These are phyloP conservation scores for Thalpophila matura DNA, from an alignment of 2,888 invertebrate species.

Conservation along the genomic window DNA sequence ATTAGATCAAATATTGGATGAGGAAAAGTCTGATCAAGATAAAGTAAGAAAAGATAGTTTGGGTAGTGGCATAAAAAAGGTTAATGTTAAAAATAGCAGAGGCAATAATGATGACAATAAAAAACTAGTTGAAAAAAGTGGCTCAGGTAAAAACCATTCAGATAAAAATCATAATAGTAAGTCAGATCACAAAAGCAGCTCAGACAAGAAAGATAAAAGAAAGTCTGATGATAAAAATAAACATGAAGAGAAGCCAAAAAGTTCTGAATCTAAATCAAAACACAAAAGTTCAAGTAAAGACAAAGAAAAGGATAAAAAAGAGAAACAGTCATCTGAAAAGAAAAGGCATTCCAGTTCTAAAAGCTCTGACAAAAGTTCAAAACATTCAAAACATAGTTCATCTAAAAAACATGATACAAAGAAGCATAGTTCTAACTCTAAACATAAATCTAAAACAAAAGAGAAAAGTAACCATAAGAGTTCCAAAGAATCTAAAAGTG, in stretches of 20 bases:
- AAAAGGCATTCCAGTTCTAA: conserved; percentile 71
- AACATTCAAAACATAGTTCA: conserved; percentile 67
- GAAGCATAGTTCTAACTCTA: conserved; percentile 67
- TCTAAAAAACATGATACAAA: conserved; percentile 70
- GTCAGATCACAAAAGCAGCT: conserved; percentile 68
- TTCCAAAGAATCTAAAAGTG: conserved; percentile 73
- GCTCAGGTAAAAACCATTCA: conserved; percentile 58
- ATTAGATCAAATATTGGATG: conserved; percentile 87
- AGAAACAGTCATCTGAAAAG: conserved; percentile 69
- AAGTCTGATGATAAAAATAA: conserved; percentile 69
- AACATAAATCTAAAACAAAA: conserved; percentile 67
- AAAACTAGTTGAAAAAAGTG: conserved; percentile 45
- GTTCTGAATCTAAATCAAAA: conserved; percentile 74
- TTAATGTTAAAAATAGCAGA: conserved; percentile 50
- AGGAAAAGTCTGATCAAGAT: conserved; percentile 76
- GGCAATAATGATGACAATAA: conserved; percentile 64
- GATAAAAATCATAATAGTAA: conserved; percentile 66
- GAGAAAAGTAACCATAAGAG: conserved; percentile 71
- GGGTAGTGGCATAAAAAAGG: conserved; percentile 47
- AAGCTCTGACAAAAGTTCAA: conserved; percentile 67
- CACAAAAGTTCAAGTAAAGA: conserved; percentile 80
- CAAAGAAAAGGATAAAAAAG: conserved; percentile 75
- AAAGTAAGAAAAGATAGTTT: conserved; percentile 48
- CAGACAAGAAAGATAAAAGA: conserved; percentile 70
- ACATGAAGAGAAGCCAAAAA: conserved; percentile 67